A percentile compares a stretch with the other conserved stretches of the same genome.
Conservation (phyloP, 2,888 invertebrate genomes). For the Drosophila kambysellisi region DNA sequence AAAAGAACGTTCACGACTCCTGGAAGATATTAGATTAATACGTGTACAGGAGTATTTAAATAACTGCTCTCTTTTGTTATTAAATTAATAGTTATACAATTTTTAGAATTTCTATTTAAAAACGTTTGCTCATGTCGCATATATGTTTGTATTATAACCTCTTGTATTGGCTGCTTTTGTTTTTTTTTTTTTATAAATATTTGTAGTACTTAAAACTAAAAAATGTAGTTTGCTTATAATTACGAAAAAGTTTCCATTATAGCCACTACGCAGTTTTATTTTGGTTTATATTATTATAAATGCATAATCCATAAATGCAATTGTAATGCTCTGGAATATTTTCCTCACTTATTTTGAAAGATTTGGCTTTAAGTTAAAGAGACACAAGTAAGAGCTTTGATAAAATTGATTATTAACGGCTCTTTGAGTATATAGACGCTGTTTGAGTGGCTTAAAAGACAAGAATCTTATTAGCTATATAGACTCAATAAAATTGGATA, state of each 20-base stretch:
- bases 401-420: slow-evolving; percentile 18
- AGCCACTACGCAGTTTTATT: slow-evolving; percentile 42
- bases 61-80: slow-evolving; percentile 10
- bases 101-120: slow-evolving; percentile 68
- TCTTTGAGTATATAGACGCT: slow-evolving; percentile 15
- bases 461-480: slow-evolving; percentile 48
- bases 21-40: slow-evolving; percentile 17
- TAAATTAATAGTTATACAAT: slow-evolving; percentile 22
- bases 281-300: slow-evolving; percentile 51
- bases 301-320: slow-evolving; percentile 69
- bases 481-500: slow-evolving; percentile 48
- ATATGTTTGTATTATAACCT: slow-evolving; percentile 40
- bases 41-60: slow-evolving; percentile 34
- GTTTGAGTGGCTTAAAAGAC: slow-evolving; percentile 33
- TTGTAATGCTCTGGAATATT: slow-evolving; percentile 36
- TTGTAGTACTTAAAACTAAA: slow-evolving; percentile 47
- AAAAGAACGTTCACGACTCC: slow-evolving; percentile 30
- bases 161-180: slow-evolving; percentile 18
- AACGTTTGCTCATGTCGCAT: slow-evolving; percentile 64
- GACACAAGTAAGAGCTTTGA: slow-evolving; percentile 2
- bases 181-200: slow-evolving; percentile 8
- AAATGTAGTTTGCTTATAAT: slow-evolving; percentile 52
- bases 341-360: slow-evolving; percentile 18
- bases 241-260: slow-evolving; percentile 62
- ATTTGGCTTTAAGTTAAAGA: slow-evolving; percentile 53